Percentiles rank a stretch among this genome's conserved stretches.
Conservation (phyloP, 1,140 invertebrate genomes). For the Melanaphis sacchari region DNA sequence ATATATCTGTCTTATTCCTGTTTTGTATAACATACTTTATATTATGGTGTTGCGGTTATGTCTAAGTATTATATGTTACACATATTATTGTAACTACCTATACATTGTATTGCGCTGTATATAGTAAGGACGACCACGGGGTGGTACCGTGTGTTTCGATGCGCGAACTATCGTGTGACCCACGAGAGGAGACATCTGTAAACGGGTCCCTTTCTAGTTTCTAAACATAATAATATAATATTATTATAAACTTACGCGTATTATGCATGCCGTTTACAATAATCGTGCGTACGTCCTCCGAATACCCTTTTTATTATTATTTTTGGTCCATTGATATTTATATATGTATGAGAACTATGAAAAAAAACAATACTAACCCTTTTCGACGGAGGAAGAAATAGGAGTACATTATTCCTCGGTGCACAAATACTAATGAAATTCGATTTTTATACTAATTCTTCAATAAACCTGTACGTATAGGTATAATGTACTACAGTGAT, state of each 20-base stretch:
- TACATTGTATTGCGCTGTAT: neutral
- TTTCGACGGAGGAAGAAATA: neutral
- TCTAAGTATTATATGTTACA: too few species aligned
- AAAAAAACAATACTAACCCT: constrained; percentile 2
- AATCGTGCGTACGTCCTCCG: neutral
- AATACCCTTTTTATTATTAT: constrained; percentile 1
- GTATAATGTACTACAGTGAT: neutral
- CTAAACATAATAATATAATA: neutral
- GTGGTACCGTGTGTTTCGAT: neutral
- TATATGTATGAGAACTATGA: neutral
- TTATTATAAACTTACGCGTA: neutral
- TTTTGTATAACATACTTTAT: too few species aligned
- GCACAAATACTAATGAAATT: neutral
- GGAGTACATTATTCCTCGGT: neutral
- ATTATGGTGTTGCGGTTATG: neutral
- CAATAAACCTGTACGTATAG: neutral
- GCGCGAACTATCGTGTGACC: neutral
- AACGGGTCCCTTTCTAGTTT: neutral
- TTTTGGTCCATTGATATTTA: constrained; percentile 15
- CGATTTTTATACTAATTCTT: constrained; percentile 16
- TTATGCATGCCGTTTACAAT: neutral
- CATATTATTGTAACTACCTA: too few species aligned
- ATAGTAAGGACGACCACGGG: neutral
- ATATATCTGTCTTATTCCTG: too few species aligned
- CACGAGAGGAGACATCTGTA: neutral